Conservation (phyloP, 2,888 invertebrate genomes). For the Atethmia centrago region DNA sequence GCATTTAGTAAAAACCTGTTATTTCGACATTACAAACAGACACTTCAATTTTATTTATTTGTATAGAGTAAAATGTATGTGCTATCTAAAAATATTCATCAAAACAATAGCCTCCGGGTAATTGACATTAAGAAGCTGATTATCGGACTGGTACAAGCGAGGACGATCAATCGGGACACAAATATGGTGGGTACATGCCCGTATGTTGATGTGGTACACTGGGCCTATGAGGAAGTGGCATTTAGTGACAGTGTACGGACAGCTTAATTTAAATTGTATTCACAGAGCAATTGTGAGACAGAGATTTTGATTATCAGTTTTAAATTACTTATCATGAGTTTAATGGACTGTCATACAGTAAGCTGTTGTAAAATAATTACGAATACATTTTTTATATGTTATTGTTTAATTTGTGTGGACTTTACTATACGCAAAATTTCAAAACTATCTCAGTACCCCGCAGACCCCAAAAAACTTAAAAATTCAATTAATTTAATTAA, state of each 20-base stretch:
- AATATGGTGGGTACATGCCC: conserved; percentile 23
- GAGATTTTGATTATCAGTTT: conserved; percentile 12
- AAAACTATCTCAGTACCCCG: background rate
- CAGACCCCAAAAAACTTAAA: background rate
- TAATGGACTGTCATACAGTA: background rate
- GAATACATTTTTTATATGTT: background rate
- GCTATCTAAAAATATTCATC: background rate
- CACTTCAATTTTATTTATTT: too few species aligned
- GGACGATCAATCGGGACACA: conserved; percentile 43
- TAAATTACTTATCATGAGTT: background rate
- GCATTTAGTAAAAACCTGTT: too few species aligned
- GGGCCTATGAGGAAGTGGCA: conserved; percentile 80
- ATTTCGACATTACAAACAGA: too few species aligned
- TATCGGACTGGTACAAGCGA: conserved; percentile 28
- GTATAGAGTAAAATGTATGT: background rate
- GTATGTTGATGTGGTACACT: conserved; percentile 19
- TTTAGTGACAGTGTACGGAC: conserved; percentile 65
- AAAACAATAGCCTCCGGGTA: conserved; percentile 35
- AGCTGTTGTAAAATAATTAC: too few species aligned
- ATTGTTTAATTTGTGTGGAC: background rate
- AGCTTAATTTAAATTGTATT: conserved; percentile 19
- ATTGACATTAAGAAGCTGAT: conserved; percentile 51
- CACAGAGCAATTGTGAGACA: conserved; percentile 45
- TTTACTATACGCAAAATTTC: background rate
- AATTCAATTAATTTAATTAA: too few species aligned